A percentile compares a stretch with the other conserved stretches of the same genome.
phyloP scores from a whole-genome alignment of 2,888 invertebrate genomes.

The Neoitamus cyanurus region DNA sequence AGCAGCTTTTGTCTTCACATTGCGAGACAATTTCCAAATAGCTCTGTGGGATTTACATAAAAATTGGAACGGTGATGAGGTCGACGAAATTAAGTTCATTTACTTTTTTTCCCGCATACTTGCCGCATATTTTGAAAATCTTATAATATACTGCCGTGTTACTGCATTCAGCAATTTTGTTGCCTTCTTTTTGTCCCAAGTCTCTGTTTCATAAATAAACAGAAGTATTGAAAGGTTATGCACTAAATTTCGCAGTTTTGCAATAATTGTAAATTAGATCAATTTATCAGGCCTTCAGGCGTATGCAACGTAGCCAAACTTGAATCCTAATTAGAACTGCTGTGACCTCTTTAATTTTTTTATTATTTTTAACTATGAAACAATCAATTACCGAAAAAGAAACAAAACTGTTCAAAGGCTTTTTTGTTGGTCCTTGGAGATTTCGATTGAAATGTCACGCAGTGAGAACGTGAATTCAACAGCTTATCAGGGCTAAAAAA shows the following conservation, averaged over 20 bases:
- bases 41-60: neutral
- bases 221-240: neutral
- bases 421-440: neutral
- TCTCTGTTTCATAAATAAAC: neutral
- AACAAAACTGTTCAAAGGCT: neutral
- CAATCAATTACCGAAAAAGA: neutral
- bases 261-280: neutral
- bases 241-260: neutral
- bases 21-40: neutral
- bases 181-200: neutral
- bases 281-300: neutral
- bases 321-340: neutral
- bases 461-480: neutral
- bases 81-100: neutral
- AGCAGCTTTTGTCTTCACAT: neutral
- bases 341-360: neutral
- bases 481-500: neutral
- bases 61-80: neutral
- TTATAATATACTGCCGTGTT: neutral
- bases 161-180: neutral
- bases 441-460: neutral
- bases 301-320: neutral
- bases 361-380: neutral
- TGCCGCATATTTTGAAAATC: neutral
- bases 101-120: neutral